Percentiles rank a stretch among this genome's conserved stretches.
phyloP scores from a whole-genome alignment of 2,113 vertebrate genomes.

The Lathamus discolor region DNA sequence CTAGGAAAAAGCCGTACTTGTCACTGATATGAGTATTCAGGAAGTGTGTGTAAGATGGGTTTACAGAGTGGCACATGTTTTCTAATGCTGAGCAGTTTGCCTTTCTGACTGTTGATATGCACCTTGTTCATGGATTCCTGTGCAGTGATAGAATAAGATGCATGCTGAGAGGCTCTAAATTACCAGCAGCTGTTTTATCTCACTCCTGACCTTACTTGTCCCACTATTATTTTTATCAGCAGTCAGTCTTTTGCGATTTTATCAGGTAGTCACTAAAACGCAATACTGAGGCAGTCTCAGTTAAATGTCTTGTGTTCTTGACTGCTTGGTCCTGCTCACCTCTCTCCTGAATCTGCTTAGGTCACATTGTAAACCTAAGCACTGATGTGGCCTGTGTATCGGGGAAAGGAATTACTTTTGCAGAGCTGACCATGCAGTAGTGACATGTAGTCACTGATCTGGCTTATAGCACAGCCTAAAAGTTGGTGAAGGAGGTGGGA shows the following conservation, averaged over 20 bases:
- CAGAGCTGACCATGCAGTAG: background rate
- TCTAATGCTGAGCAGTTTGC: background rate
- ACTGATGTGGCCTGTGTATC: background rate
- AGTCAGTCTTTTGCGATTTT: background rate
- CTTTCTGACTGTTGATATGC: background rate
- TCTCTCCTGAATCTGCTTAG: background rate
- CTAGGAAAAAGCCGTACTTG: background rate
- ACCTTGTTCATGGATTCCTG: background rate
- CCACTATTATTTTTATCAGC: slow-evolving; percentile 10
- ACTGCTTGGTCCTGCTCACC: background rate
- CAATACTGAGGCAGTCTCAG: background rate
- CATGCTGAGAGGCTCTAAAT: background rate
- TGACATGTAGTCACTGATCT: background rate
- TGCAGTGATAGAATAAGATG: background rate
- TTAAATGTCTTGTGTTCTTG: background rate
- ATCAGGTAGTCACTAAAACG: background rate
- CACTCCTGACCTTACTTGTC: background rate
- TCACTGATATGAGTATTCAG: background rate
- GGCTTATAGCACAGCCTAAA: background rate
- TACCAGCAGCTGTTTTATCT: slow-evolving; percentile 1
- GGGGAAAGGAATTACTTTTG: background rate
- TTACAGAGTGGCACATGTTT: background rate
- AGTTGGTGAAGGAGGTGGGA: background rate
- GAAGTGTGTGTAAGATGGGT: background rate
- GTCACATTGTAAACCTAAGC: background rate